A percentile compares a stretch with the other conserved stretches of the same genome.
Evolutionary conservation across 2,113 vertebrate genomes (phyloP).

Genomic region (Pseudolaguvia tuberculata): DNA sequence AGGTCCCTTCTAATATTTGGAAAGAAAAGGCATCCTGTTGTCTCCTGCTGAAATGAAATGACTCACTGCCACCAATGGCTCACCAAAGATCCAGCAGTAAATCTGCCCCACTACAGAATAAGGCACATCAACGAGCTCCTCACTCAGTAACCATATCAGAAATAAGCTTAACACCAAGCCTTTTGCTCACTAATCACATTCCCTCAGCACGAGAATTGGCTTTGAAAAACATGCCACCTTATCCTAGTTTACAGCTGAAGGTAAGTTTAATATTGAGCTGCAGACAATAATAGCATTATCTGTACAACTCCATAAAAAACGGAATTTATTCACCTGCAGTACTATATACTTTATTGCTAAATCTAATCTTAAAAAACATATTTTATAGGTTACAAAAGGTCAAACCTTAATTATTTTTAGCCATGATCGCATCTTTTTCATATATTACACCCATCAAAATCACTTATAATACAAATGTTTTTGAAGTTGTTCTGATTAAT

Average conservation of each 20-base stretch:
- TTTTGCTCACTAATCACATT: conserved; percentile 20
- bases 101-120: conserved; percentile 25
- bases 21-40: conserved; percentile 34
- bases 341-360: neutral
- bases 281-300: neutral
- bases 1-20: neutral
- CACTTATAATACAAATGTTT: no score
- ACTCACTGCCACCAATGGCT: conserved; percentile 31
- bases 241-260: neutral
- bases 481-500: no score
- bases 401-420: neutral
- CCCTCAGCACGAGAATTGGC: conserved; percentile 1
- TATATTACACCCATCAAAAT: no score
- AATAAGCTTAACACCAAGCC: neutral
- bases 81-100: conserved; percentile 17
- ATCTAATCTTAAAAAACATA: neutral
- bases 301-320: neutral
- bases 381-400: neutral
- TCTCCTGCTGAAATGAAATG: conserved; percentile 29
- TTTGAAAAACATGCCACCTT: neutral
- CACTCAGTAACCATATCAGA: conserved; percentile 25
- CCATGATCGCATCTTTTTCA: neutral
- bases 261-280: neutral
- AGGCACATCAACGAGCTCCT: conserved; percentile 4
- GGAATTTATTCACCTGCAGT: neutral